Evolutionary conservation across 2,888 invertebrate genomes (phyloP).

Genomic region (Electrophaes corylata): DNA sequence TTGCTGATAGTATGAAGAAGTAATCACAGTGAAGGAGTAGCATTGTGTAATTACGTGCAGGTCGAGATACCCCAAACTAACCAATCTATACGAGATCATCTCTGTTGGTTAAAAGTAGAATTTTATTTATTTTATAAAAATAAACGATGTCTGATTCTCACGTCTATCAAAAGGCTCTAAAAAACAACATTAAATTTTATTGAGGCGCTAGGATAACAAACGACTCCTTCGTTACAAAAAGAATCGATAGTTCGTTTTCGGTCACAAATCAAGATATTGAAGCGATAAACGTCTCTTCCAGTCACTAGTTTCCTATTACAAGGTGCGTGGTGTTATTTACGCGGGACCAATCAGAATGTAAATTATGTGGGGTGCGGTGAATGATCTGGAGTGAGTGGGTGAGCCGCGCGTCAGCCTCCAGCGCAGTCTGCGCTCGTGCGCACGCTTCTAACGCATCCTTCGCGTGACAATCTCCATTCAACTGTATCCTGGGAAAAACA

Average conservation of each 20-base stretch:
- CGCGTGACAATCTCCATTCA: constrained; percentile 38
- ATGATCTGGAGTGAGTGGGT: constrained; percentile 78
- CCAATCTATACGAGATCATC: too few relatives aligned
- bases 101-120: too few relatives aligned
- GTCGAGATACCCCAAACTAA: too few relatives aligned
- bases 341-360: constrained; percentile 78
- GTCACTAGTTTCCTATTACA: constrained; percentile 70
- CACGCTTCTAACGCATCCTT: constrained; percentile 61
- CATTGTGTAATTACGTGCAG: not conserved
- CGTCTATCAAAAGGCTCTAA: constrained; percentile 29
- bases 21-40: not conserved
- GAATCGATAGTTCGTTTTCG: constrained; percentile 58
- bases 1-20: constrained; percentile 39
- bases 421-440: constrained; percentile 72
- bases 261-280: constrained; percentile 74
- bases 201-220: constrained; percentile 63
- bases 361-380: constrained; percentile 79
- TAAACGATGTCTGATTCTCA: constrained; percentile 1
- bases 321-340: constrained; percentile 69
- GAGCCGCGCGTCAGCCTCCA: constrained; percentile 64
- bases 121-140: constrained; percentile 8
- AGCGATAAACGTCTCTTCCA: constrained; percentile 67
- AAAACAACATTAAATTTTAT: constrained; percentile 46
- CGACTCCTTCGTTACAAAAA: constrained; percentile 57
- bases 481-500: constrained; percentile 22